Percentiles rank a stretch among this genome's conserved stretches.
phyloP scores from a whole-genome alignment of 1,140 invertebrate genomes.

The Asbolus verrucosus region DNA sequence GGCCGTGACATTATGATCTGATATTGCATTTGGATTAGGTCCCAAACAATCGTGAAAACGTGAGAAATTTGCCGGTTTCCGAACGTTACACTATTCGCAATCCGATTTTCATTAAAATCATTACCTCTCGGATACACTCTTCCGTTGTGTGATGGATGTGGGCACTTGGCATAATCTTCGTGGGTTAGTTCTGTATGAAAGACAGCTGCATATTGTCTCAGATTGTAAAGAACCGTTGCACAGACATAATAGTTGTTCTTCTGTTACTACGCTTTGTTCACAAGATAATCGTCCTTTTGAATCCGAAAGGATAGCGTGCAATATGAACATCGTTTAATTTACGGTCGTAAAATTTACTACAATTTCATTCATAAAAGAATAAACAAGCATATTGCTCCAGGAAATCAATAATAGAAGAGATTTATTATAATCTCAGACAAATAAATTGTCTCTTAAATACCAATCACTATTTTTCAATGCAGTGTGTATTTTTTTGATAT shows the following conservation, averaged over 20 bases:
- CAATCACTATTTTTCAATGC: too few relatives aligned
- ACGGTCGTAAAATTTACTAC: conserved; percentile 1
- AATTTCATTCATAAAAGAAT: conserved; percentile 14
- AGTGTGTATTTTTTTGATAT: too few relatives aligned
- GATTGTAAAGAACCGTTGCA: conserved; percentile 16
- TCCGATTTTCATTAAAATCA: conserved; percentile 26
- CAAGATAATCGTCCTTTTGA: conserved; percentile 19
- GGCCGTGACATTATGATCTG: too few relatives aligned
- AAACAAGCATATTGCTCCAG: too few relatives aligned
- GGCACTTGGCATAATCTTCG: background rate
- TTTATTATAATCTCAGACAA: too few relatives aligned
- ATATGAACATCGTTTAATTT: background rate
- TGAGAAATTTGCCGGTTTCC: too few relatives aligned
- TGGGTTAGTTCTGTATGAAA: background rate
- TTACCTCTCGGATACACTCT: background rate
- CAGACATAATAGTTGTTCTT: conserved; percentile 14
- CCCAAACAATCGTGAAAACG: conserved; percentile 29
- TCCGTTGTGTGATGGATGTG: conserved; percentile 5
- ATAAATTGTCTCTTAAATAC: too few relatives aligned
- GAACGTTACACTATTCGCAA: conserved; percentile 13
- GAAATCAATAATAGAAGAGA: too few relatives aligned
- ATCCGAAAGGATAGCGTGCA: background rate
- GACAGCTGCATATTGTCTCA: conserved; percentile 1
- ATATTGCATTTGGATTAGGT: conserved; percentile 6
- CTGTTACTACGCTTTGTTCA: conserved; percentile 23